Conservation (phyloP, 1,140 invertebrate species). For the honey bee (Apis mellifera) region DNA sequence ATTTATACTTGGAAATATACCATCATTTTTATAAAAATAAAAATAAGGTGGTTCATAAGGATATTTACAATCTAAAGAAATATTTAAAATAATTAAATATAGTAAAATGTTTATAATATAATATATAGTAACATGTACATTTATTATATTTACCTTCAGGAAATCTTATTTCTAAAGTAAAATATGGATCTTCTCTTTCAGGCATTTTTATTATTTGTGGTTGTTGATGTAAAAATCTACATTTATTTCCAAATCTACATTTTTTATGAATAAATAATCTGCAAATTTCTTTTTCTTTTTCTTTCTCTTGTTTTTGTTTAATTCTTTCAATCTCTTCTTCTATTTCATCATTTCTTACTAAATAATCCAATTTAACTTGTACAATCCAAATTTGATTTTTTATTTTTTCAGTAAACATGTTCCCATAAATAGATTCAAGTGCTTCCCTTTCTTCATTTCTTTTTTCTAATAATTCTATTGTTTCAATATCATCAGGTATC, state of each 20-base stretch:
- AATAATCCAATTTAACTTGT: conserved; percentile 85
- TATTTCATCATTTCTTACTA: conserved; percentile 84
- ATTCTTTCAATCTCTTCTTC: conserved; percentile 74
- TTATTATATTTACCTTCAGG: conserved; percentile 77
- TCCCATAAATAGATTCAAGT: conserved; percentile 88
- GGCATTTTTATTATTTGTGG: conserved; percentile 75
- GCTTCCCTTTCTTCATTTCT: conserved; percentile 87
- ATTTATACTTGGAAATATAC: conserved; percentile 83
- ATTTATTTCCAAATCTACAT: conserved; percentile 87
- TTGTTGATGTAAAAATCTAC: conserved; percentile 87
- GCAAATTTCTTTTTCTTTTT: conserved; percentile 85
- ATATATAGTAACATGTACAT: conserved; percentile 60
- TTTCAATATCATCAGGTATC: conserved; percentile 73
- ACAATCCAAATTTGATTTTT: conserved; percentile 85
- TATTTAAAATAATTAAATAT: conserved; percentile 11
- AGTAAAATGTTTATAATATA: conserved; percentile 24
- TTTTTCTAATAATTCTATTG: conserved; percentile 84
- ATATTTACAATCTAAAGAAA: conserved; percentile 82
- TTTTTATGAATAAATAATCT: conserved; percentile 85
- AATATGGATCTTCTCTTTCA: conserved; percentile 73
- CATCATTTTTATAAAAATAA: conserved; percentile 85
- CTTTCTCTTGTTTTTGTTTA: conserved; percentile 72
- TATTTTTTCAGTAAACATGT: conserved; percentile 85
- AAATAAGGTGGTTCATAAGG: conserved; percentile 86
- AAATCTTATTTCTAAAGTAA: conserved; percentile 89